Percentiles rank a stretch among this genome's conserved stretches.
Evolutionary conservation across 2,888 invertebrate species (phyloP).

Genomic region (Cephus rjabovi): DNA sequence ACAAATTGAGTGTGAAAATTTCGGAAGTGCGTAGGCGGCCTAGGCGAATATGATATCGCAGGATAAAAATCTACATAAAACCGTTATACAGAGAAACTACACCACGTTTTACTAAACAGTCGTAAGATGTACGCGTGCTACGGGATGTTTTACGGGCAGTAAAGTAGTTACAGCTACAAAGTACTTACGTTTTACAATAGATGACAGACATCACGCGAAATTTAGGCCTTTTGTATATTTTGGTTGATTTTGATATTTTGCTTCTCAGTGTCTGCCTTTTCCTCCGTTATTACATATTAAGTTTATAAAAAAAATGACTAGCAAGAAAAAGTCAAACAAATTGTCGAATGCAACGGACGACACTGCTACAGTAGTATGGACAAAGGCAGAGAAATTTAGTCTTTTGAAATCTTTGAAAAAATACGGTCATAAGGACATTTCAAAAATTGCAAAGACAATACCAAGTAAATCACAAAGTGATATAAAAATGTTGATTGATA

Average conservation of each 20-base stretch:
- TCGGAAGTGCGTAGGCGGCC: background rate
- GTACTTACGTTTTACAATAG: background rate
- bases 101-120: background rate
- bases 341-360: background rate
- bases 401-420: slow-evolving; percentile 48
- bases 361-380: slow-evolving; percentile 31
- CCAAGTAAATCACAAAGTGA: slow-evolving; percentile 39
- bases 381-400: slow-evolving; percentile 40
- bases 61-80: background rate
- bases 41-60: background rate
- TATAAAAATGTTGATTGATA: slow-evolving; percentile 45
- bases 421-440: slow-evolving; percentile 46
- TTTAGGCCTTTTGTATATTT: background rate
- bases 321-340: background rate
- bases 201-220: background rate
- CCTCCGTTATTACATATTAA: background rate
- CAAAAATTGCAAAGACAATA: slow-evolving; percentile 40
- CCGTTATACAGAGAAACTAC: background rate
- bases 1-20: background rate
- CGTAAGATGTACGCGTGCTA: background rate
- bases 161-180: background rate
- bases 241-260: background rate
- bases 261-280: background rate
- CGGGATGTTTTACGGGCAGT: background rate
- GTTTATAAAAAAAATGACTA: background rate